Evolutionary conservation across 2,113 vertebrate genomes (phyloP), one percentile per base, ranked within the genome.

Genomic region (Aramus guarauna): DNA sequence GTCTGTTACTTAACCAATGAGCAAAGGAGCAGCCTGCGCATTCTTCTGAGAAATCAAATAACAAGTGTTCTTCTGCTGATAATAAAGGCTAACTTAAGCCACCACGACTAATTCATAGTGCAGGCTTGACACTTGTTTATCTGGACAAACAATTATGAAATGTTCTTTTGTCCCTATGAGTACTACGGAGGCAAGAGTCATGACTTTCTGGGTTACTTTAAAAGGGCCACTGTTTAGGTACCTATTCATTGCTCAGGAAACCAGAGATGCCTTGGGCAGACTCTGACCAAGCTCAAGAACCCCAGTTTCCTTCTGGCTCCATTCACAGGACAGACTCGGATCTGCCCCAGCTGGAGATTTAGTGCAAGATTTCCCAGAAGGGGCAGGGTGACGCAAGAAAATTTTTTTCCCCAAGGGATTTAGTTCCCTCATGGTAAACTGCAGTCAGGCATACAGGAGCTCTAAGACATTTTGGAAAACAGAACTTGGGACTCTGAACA

Each of bases 61-160:
- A 64, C 39, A 60, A 73, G 59, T 45, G 63, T 45, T 92, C 39
- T 82, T 72, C 85, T 93, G 75, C 92, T 91, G 92, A 76, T 90
- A 92, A 79, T 91, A 64, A 89, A 81, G 56, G 95, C 75, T 82
- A 93, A 90, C 92, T 95, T 94, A 82, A 97, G 53, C 69, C 92
- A 76, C 41, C 74, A 92, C 41, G 4, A 52, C 84, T 87, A 92
- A 95, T 94, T 83, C 94, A 83, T 15, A 92, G 87, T 36, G 52
- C 93, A 85, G 74, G 85, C 84, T 63, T 94, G 89, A 96, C 91
- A 93, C 87, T 96, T 96, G 93, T 97, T 96, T 96, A 96, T 96
- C 91, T 90, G 94, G 74, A 79, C 89, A 97, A 97, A 95, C 96
- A 96, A 96, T 94, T 93, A 95, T 95, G 89, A 96, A 97, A 94